A percentile compares a stretch with the other conserved stretches of the same genome.
Evolutionary conservation across 1,140 invertebrate genomes (phyloP).

Genomic region (Zaprionus gabonicus): DNA sequence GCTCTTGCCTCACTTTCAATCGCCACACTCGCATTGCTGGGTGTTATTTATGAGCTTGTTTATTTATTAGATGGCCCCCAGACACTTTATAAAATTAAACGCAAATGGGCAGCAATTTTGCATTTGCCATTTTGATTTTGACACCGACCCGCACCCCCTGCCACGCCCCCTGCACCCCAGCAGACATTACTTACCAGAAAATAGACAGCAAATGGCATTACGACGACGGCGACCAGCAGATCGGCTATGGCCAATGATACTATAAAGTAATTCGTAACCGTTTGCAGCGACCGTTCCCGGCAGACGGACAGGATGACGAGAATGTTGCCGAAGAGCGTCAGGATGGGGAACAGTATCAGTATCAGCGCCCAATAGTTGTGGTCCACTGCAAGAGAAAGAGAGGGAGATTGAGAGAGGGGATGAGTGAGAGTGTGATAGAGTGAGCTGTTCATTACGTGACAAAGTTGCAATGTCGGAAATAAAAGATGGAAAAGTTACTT

Average conservation of each 20-base stretch:
- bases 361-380: slow-evolving; percentile 94
- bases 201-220: slow-evolving; percentile 99
- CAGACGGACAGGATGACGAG: slow-evolving; percentile 97
- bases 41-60: slow-evolving; percentile 76
- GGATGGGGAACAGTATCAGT: slow-evolving; percentile 94
- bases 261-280: slow-evolving; percentile 99
- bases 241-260: slow-evolving; percentile 98
- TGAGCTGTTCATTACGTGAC: background rate
- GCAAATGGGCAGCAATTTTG: slow-evolving; percentile 73
- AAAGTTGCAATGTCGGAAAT: background rate
- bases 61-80: slow-evolving; percentile 76
- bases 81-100: slow-evolving; percentile 81
- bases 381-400: slow-evolving; percentile 74
- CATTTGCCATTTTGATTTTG: slow-evolving; percentile 66
- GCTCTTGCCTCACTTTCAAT: background rate
- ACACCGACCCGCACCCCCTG: slow-evolving; percentile 1
- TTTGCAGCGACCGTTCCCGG: slow-evolving; percentile 94
- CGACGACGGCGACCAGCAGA: slow-evolving; percentile 96
- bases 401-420: background rate
- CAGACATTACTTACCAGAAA: slow-evolving; percentile 93
- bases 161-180: background rate
- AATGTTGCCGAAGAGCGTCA: slow-evolving; percentile 98
- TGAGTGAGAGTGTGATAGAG: background rate
- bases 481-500: background rate
- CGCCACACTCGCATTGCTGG: background rate